Conservation (phyloP, 2,113 vertebrate species). For the Hippopotamus amphibius region DNA sequence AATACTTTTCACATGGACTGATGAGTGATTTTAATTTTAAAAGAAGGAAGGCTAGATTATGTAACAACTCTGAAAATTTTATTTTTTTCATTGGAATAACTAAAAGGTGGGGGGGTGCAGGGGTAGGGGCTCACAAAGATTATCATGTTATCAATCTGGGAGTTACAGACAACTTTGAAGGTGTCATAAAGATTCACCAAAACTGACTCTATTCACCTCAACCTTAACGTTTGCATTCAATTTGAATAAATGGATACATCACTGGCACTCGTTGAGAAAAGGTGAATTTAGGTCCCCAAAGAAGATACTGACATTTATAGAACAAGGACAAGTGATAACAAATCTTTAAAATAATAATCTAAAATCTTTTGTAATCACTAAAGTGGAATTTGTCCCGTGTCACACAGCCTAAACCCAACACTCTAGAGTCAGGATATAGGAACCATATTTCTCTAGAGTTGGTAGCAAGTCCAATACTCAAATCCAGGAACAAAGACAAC, state of each 20-base stretch:
- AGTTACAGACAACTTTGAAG: not conserved
- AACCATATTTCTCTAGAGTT: not conserved
- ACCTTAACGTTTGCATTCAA: slow-evolving; percentile 61
- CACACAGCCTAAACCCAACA: not conserved
- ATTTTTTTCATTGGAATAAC: not conserved
- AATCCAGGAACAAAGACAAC: slow-evolving; percentile 54
- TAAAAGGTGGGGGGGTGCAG: not conserved
- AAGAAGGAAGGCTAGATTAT: not conserved
- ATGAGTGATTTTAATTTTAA: slow-evolving; percentile 26
- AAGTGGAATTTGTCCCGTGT: slow-evolving; percentile 10
- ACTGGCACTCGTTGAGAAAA: slow-evolving; percentile 59
- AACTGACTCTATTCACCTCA: not conserved
- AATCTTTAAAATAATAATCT: slow-evolving; percentile 76
- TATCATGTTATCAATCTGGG: not conserved
- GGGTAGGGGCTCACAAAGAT: not conserved
- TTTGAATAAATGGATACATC: slow-evolving; percentile 75
- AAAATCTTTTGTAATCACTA: slow-evolving; percentile 66
- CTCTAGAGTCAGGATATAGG: slow-evolving; percentile 14
- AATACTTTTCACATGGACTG: not conserved
- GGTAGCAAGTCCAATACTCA: slow-evolving; percentile 55
- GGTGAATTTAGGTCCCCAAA: slow-evolving; percentile 67
- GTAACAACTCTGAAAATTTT: not conserved
- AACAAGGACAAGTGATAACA: slow-evolving; percentile 73
- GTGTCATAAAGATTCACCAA: not conserved
- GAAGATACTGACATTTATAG: slow-evolving; percentile 76